Conservation (phyloP, 2,797 vertebrate species). For the Acanthiza pusilla region DNA sequence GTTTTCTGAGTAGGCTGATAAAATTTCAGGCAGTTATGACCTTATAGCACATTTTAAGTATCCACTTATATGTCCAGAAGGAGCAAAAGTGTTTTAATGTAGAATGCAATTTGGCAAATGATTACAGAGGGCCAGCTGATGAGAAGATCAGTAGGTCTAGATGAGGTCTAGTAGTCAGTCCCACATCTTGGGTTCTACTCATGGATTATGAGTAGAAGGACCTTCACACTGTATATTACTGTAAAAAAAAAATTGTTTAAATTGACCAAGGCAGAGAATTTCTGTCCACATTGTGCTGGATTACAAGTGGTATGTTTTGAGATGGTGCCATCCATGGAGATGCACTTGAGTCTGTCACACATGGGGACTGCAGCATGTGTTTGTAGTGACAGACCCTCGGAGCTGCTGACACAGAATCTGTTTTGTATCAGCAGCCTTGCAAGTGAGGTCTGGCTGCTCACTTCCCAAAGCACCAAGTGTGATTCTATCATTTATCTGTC, state of each 20-base stretch:
- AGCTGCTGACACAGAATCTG: not conserved
- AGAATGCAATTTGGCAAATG: not conserved
- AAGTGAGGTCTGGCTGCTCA: not conserved
- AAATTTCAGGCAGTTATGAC: not conserved
- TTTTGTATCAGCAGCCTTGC: not conserved
- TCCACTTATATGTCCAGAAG: not conserved
- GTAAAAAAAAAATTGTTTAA: not conserved
- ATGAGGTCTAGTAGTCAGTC: not conserved
- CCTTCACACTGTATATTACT: not conserved
- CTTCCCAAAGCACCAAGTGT: not conserved
- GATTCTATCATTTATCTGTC: not conserved
- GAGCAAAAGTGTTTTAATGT: not conserved
- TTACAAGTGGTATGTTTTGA: not conserved
- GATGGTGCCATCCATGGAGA: not conserved
- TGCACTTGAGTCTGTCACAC: not conserved
- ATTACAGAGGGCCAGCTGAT: not conserved
- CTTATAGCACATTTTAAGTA: not conserved
- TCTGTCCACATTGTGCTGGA: not conserved
- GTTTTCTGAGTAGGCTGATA: not conserved
- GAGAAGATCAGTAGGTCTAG: not conserved
- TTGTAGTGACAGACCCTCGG: not conserved
- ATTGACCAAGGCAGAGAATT: not conserved
- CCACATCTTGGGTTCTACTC: not conserved
- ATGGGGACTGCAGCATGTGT: not conserved
- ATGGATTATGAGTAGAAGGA: not conserved